A percentile compares a stretch with the other conserved stretches of the same genome.
These are phyloP conservation scores for Conomelus anceps DNA, from an alignment of 2,888 invertebrate genomes.

Conservation along the genomic window DNA sequence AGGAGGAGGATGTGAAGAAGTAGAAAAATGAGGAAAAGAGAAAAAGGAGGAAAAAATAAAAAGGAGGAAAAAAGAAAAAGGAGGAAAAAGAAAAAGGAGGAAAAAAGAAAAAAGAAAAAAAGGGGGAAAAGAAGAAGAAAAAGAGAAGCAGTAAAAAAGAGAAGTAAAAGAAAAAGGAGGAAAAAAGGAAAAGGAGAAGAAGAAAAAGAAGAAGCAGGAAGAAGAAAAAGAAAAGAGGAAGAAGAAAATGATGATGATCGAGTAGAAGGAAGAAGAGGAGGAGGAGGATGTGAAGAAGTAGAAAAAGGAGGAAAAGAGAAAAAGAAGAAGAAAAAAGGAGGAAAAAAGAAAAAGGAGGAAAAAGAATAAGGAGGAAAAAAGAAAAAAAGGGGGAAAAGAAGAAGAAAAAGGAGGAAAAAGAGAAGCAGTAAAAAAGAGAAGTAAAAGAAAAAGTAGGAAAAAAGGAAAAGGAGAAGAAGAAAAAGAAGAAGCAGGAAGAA, in stretches of 20 bases:
- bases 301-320: neutral
- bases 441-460: neutral
- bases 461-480: neutral
- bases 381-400: too few relatives aligned
- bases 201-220: conserved; percentile 1
- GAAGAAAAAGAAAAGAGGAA: neutral
- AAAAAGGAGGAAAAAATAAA: neutral
- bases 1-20: neutral
- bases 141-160: conserved; percentile 33
- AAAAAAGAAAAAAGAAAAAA: conserved; percentile 5
- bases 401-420: neutral
- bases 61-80: neutral
- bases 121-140: conserved; percentile 29
- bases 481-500: neutral
- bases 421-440: neutral
- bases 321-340: neutral
- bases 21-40: neutral
- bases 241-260: neutral
- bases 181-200: conserved; percentile 30
- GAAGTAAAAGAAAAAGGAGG: conserved; percentile 20
- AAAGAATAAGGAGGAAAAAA: neutral
- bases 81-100: neutral
- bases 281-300: neutral
- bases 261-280: neutral
- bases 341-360: neutral